Evolutionary conservation across 2,888 invertebrate genomes (phyloP), one percentile per base, ranked within the genome.

Genomic region (Automeris io): DNA sequence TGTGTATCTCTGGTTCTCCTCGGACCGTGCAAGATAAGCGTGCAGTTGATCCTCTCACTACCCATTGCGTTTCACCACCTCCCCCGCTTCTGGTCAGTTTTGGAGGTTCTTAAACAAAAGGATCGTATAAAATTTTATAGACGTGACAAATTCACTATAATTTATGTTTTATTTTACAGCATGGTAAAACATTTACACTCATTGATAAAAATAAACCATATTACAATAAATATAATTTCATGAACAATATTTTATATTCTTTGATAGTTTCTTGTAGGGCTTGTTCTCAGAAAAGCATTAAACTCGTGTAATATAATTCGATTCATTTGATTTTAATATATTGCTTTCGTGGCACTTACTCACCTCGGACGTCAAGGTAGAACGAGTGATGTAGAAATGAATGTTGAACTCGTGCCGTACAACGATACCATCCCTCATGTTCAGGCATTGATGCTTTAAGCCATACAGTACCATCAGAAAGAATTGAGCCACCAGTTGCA

Each of bases 381-480:
- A 86, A 86, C 0, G 70, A 67, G 46, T 86, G 83, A 54, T 86
- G 85, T 25, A 86, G 48, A 33, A 76, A 77, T 0, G 85, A 70
- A 46, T 85, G 86, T 34, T 77, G 80, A 0, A 74, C 86, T 41
- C 91, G 89, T 1, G 95, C 95, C 39, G 93, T 91, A 61, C 96
- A 96, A 50, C 95, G 89, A 69, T 95, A 96, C 87, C 92, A 92
- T 23, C 96, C 95, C 67, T 95, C 94, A 55, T 93, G 92, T 49
- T 91, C 90, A 6, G 93, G 90, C n/a, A 90, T 89, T 2, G 92
- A 91, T 5, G 92, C 88, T 51, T 91, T 90, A 1, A 95, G 88
- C 82, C 91, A 90, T 29, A 94, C 80, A 1, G 94, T 93, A 18
- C 94, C 93, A 62, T 94, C 94, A 2, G 90, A 88, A 42, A 92